These are phyloP conservation scores for Phasianus colchicus DNA, from an alignment of 2,113 vertebrate species.

Conservation along the genomic window DNA sequence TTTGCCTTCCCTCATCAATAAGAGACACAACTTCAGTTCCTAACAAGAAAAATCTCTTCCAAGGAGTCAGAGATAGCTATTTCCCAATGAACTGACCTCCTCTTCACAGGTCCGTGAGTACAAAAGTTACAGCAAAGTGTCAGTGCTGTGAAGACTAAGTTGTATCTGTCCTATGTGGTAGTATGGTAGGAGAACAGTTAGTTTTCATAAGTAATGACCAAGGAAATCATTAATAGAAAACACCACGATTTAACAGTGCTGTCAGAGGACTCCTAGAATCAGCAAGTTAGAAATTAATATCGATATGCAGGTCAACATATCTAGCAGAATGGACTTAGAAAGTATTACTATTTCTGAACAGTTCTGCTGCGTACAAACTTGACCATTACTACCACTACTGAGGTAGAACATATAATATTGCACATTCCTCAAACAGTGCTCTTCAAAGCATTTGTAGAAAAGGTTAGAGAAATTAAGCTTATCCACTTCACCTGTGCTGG, in stretches of 20 bases:
- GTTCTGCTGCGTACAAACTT: not conserved
- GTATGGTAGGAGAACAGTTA: not conserved
- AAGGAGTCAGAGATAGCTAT: not conserved
- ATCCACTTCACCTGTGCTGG: not conserved
- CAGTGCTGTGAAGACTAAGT: not conserved
- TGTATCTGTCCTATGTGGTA: not conserved
- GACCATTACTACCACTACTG: not conserved
- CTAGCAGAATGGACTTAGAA: not conserved
- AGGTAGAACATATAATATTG: not conserved
- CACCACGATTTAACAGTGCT: not conserved
- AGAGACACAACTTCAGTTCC: not conserved
- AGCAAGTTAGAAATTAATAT: not conserved
- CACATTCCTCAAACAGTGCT: not conserved
- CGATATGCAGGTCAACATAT: not conserved
- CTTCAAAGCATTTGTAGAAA: not conserved
- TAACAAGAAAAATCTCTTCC: not conserved
- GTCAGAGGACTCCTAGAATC: not conserved
- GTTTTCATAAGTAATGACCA: not conserved
- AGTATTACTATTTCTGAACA: not conserved
- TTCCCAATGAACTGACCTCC: not conserved
- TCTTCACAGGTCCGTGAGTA: not conserved
- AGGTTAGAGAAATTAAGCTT: not conserved
- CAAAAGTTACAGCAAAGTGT: not conserved
- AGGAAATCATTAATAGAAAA: not conserved
- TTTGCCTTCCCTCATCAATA: not conserved